Base-by-base conservation (phyloP, 2,113 vertebrate species). In the Ivindomyrus marchei region DNA sequence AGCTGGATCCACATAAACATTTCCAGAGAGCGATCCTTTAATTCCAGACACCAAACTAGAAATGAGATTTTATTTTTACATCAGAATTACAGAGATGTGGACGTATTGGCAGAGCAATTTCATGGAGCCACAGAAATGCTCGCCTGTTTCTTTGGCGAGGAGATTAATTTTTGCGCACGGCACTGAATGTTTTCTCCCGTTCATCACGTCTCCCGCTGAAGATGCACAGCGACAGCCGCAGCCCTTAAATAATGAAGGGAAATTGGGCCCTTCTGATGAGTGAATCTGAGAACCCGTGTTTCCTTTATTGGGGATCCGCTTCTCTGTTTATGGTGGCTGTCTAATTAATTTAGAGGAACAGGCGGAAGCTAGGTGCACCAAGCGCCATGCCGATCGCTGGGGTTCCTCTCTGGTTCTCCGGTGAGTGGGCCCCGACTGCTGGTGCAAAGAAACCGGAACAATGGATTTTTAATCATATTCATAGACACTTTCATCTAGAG, bases 61-160 rank as follows among this genome's bases (percentile, higher is more conserved):
- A 93, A 91, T 92, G 90, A 91, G 86, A 47, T 87, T 90, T 92
- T 92, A 92, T 92, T 91, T 92, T 91, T 90, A 90, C 86, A 87
- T 87, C 77, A 56, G 90, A 92, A 92, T 93, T 92, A 91, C 84
- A 91, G 91, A 90, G 90, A 85, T 50, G 19, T 31, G 49, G 19
- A 56, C 88, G 90, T 91, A 87, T 91, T 92, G 90, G 87, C 87
- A 66, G 87, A 85, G 89, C 88, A 90, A 86, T 89, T 62, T 80
- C 89, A 70, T 74, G 89, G 77, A 90, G 50, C 88, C 91, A 83
- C 89, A 91, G 86, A 56, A 91, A 90, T 91, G 92, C 88, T 89
- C 88, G 90, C 89, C 85, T 66, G 56, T 24, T 39, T 77, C 84
- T 85, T 80, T 74, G 89, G 77, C 87, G 8, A 74, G 62, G 90